These are phyloP conservation scores for Nothobranchius furzeri DNA, from an alignment of 2,113 vertebrate species.

Conservation along the genomic window DNA sequence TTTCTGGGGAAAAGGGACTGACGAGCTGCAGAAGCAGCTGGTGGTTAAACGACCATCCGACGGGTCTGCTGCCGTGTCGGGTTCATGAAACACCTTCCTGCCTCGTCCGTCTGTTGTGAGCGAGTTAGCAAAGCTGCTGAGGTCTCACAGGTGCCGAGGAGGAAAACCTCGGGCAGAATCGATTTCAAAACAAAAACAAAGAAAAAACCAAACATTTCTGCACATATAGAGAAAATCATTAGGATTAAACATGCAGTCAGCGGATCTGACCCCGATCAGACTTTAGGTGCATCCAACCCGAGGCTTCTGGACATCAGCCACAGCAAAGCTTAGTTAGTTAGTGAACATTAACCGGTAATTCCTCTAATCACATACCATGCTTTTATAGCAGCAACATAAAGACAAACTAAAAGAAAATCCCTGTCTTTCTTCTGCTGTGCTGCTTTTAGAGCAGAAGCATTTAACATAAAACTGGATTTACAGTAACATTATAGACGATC, in stretches of 20 bases:
- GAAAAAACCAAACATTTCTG: conserved; percentile 36
- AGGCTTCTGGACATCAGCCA: conserved; percentile 15
- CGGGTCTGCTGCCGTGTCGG: not conserved
- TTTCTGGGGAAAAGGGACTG: not conserved
- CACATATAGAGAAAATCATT: conserved; percentile 60
- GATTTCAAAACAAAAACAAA: conserved; percentile 34
- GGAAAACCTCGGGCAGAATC: conserved; percentile 22
- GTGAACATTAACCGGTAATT: conserved; percentile 26
- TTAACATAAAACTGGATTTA: not conserved
- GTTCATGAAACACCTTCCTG: not conserved
- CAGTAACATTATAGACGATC: not conserved
- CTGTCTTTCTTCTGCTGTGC: conserved; percentile 40
- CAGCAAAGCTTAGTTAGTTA: conserved; percentile 49
- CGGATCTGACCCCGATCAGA: conserved; percentile 6
- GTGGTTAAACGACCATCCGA: not conserved
- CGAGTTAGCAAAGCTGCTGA: conserved; percentile 4
- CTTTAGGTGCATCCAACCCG: conserved; percentile 41
- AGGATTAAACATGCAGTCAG: conserved; percentile 9
- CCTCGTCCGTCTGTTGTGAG: not conserved
- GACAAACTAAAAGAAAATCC: conserved; percentile 38
- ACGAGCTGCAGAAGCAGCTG: not conserved
- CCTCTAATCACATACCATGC: conserved; percentile 14
- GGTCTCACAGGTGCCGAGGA: no score
- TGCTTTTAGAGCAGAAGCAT: not conserved
- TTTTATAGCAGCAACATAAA: conserved; percentile 17